Percentiles rank a stretch among this genome's conserved stretches.
Conservation (phyloP, 1,140 invertebrate species). For the Stenopsyche tienmushanensis region DNA sequence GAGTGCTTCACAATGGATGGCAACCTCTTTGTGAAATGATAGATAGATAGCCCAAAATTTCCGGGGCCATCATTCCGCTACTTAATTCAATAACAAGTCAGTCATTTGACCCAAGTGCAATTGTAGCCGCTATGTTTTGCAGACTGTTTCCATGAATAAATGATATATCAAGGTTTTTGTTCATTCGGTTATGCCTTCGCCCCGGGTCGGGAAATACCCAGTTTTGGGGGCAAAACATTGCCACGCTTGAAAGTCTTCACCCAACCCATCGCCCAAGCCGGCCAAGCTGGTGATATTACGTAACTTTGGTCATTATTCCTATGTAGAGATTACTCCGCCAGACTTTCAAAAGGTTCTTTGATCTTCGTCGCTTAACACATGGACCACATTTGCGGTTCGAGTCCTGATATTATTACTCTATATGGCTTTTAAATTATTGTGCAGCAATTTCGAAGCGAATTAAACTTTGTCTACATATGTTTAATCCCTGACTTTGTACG, state of each 20-base stretch:
- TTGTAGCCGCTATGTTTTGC: background rate
- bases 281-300: constrained; percentile 12
- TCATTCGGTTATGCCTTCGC: background rate
- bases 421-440: no score
- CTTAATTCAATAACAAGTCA: no score
- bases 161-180: constrained; percentile 22
- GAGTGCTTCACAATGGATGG: no score
- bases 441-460: no score
- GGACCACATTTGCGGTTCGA: background rate
- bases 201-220: no score
- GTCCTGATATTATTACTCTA: no score
- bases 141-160: constrained; percentile 11
- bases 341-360: constrained; percentile 2
- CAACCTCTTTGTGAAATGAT: no score
- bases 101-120: background rate
- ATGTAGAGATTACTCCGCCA: constrained; percentile 10
- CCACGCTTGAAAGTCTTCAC: background rate
- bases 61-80: no score
- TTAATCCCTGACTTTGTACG: no score
- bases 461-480: no score
- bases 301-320: constrained; percentile 25
- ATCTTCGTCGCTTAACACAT: background rate
- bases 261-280: background rate
- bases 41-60: no score
- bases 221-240: background rate